Conservation (phyloP, 2,797 vertebrate genomes). For the Cottoperca gobio region DNA sequence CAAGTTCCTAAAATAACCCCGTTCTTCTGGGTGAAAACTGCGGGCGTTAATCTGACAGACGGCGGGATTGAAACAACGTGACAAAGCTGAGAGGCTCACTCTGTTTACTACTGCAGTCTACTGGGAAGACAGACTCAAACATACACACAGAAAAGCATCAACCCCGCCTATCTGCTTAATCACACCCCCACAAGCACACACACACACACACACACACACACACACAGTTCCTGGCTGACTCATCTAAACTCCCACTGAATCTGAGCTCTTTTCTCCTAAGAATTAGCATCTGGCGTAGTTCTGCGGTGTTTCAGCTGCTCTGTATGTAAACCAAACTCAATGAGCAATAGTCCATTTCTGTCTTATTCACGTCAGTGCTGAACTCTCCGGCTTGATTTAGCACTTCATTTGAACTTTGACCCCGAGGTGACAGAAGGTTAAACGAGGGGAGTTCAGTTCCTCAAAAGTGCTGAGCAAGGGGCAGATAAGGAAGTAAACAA, state of each 20-base stretch:
- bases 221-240: constrained; percentile 72
- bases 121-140: constrained; percentile 27
- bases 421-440: constrained; percentile 21
- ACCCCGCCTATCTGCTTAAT: constrained; percentile 58
- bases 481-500: not conserved
- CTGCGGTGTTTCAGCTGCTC: constrained; percentile 6
- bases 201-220: constrained; percentile 65
- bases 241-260: constrained; percentile 61
- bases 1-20: constrained; percentile 16
- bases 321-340: not conserved
- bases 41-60: constrained; percentile 29
- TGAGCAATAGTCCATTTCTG: not conserved
- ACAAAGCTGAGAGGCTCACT: constrained; percentile 36
- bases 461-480: constrained; percentile 14
- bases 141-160: constrained; percentile 29
- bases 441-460: not conserved
- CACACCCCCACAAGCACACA: constrained; percentile 59
- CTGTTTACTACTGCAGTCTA: constrained; percentile 69
- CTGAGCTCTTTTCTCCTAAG: not conserved
- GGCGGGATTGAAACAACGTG: constrained; percentile 27
- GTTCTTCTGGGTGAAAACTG: constrained; percentile 15
- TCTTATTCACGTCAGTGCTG: not conserved
- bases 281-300: not conserved
- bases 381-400: constrained; percentile 16
- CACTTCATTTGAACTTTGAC: constrained; percentile 41